Evolutionary conservation across 1,140 invertebrate species (phyloP).

Genomic region (Amphibalanus amphitrite): DNA sequence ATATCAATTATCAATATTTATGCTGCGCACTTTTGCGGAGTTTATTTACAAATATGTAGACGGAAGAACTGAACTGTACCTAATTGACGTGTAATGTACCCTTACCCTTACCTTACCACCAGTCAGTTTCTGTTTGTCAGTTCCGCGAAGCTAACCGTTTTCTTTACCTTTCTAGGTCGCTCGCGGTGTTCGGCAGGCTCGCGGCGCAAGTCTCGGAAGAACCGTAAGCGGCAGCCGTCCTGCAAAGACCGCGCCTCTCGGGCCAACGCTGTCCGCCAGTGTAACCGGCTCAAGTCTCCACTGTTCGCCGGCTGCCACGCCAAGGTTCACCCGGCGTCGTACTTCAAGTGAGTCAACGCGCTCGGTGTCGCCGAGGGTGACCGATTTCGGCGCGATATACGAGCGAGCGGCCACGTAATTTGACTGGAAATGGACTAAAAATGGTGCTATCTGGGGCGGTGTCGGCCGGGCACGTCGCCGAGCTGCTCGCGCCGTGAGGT

Average conservation of each 20-base stretch:
- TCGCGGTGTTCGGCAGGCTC: conserved; percentile 4
- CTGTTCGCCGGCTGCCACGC: conserved; percentile 49
- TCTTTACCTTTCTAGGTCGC: neutral
- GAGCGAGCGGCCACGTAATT: neutral
- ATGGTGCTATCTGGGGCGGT: neutral
- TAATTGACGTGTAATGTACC: too few species aligned
- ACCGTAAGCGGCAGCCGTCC: conserved; percentile 4
- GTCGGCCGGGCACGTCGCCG: too few species aligned
- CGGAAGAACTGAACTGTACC: too few species aligned
- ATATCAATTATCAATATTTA: too few species aligned
- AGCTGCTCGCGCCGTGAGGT: too few species aligned
- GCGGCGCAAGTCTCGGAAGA: conserved; percentile 15
- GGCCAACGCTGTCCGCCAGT: conserved; percentile 24
- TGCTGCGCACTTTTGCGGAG: too few species aligned
- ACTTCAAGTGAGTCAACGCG: conserved; percentile 36
- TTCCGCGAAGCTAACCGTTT: too few species aligned
- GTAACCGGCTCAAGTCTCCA: conserved; percentile 33
- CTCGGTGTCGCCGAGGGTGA: too few species aligned
- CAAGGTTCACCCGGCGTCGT: conserved; percentile 54
- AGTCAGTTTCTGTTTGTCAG: too few species aligned
- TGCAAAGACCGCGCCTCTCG: conserved; percentile 21
- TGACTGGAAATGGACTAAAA: neutral
- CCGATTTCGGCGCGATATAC: neutral
- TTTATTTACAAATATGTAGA: too few species aligned
- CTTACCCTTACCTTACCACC: too few species aligned